Conservation (phyloP, 2,113 vertebrate genomes). For the Pterophyllum scalare region DNA sequence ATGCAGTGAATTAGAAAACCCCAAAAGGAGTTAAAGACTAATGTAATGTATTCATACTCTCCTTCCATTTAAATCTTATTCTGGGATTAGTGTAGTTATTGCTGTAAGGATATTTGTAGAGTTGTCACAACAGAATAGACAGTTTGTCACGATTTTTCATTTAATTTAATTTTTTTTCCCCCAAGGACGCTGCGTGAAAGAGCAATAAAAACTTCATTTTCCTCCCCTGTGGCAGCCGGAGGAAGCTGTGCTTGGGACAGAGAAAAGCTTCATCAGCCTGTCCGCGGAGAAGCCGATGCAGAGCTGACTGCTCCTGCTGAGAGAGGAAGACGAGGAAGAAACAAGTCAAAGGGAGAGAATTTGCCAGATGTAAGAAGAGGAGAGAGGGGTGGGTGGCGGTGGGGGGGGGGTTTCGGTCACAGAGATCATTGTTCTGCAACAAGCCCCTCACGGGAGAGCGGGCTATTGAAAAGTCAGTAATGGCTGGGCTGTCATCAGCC, state of each 20-base stretch:
- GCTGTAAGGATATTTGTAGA: not conserved
- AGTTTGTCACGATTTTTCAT: not conserved
- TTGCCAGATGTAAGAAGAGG: conserved; percentile 10
- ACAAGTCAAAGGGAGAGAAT: conserved; percentile 6
- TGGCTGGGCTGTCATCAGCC: conserved; percentile 44
- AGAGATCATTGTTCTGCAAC: conserved; percentile 54
- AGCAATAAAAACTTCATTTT: conserved; percentile 10
- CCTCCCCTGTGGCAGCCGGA: conserved; percentile 18
- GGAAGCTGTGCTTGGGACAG: conserved; percentile 25
- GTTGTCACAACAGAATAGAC: not conserved
- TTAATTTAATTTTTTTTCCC: not conserved
- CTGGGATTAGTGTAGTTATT: not conserved
- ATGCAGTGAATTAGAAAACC: not conserved
- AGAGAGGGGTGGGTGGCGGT: not conserved
- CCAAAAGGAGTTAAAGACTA: not conserved
- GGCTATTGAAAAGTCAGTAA: conserved; percentile 30
- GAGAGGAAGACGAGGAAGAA: conserved; percentile 23
- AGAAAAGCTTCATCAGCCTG: conserved; percentile 28
- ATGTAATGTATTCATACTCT: not conserved
- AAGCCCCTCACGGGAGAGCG: conserved; percentile 32
- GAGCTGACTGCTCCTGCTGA: conserved; percentile 10
- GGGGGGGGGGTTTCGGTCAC: conserved; percentile 12
- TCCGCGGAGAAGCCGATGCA: not conserved
- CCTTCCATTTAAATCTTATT: not conserved
- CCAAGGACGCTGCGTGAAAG: not conserved